A percentile compares a stretch with the other conserved stretches of the same genome.
phyloP scores from a whole-genome alignment of 1,140 invertebrate species.

The Pseudomyrmex pallidus region DNA sequence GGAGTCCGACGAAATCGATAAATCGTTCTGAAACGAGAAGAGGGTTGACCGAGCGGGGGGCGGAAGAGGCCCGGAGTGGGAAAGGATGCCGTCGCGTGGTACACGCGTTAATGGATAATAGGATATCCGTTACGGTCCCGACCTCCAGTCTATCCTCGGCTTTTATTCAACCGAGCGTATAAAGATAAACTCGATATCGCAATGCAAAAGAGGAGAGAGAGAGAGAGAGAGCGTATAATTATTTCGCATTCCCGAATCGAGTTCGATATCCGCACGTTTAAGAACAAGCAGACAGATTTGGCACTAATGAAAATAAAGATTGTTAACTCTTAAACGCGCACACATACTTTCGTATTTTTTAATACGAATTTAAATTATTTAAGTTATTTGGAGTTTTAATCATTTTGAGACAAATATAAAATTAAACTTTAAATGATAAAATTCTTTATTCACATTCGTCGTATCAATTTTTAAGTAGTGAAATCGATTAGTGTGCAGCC shows the following conservation, averaged over 20 bases:
- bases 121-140: conserved; percentile 71
- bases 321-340: no score
- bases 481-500: not conserved
- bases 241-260: conserved; percentile 51
- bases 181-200: conserved; percentile 68
- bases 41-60: conserved; percentile 19
- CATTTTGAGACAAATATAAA: not conserved
- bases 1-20: conserved; percentile 69
- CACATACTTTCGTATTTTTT: no score
- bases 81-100: conserved; percentile 43
- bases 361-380: no score
- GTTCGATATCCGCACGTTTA: not conserved
- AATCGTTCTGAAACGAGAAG: conserved; percentile 49
- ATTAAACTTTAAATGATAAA: conserved; percentile 7
- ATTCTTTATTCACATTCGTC: not conserved
- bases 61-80: not conserved
- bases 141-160: conserved; percentile 27
- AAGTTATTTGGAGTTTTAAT: no score
- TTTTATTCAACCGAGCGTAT: conserved; percentile 59
- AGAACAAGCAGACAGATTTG: not conserved
- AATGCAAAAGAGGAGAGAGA: conserved; percentile 31
- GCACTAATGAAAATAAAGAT: conserved; percentile 35
- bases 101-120: conserved; percentile 74
- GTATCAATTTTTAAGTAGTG: not conserved
- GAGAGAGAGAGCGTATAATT: conserved; percentile 54